Evolutionary conservation across 2,113 vertebrate genomes (phyloP).

Genomic region (Mohoua ochrocephala): DNA sequence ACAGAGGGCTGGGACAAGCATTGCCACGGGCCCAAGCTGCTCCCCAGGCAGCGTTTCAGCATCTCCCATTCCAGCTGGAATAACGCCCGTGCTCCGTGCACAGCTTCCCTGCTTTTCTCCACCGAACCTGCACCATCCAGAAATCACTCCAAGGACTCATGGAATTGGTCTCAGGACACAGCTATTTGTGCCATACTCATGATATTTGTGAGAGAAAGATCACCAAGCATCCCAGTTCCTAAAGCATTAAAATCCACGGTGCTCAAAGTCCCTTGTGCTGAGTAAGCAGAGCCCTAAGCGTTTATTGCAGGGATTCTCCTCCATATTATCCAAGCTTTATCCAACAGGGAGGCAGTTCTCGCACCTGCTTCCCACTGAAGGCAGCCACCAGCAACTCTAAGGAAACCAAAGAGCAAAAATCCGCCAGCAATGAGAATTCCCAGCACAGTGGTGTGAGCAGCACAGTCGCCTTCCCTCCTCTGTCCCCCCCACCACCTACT

Average conservation of each 20-base stretch:
- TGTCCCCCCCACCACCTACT: not conserved
- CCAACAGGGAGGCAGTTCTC: not conserved
- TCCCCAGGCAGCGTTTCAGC: not conserved
- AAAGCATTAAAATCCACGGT: not conserved
- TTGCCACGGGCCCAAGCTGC: not conserved
- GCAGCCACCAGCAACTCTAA: not conserved
- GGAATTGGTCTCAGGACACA: not conserved
- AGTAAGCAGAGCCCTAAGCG: not conserved
- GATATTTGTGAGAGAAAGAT: not conserved
- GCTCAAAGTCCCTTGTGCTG: not conserved
- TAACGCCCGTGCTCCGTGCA: accelerated
- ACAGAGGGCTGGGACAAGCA: not conserved
- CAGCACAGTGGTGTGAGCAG: accelerated
- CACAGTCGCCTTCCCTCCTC: not conserved
- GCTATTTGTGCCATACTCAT: not conserved
- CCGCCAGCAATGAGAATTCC: accelerated
- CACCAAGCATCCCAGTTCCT: not conserved
- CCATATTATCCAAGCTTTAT: not conserved
- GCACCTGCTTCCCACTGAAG: not conserved
- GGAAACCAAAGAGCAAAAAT: not conserved
- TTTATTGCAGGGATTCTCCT: not conserved
- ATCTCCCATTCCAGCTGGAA: not conserved
- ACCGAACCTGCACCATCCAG: not conserved
- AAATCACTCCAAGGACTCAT: not conserved
- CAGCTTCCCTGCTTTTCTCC: not conserved